Base-by-base conservation (phyloP, 2,888 invertebrate genomes). In the Epinotia ramella region DNA sequence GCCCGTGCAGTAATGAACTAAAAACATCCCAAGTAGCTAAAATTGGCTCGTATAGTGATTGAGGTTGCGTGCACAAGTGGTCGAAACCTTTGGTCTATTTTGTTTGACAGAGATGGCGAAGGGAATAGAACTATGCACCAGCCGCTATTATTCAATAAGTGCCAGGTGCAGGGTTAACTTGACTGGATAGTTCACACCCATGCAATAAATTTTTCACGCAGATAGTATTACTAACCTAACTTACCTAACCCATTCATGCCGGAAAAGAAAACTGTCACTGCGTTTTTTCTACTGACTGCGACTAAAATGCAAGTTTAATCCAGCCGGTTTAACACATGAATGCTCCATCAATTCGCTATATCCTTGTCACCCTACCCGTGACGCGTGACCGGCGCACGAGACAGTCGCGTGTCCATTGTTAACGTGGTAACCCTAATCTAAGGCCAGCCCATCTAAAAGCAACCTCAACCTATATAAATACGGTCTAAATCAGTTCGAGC, bases 321-420 rank as follows among this genome's bases (percentile, higher is more conserved):
- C 24, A 33, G 12, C 68, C 68, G 40, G 59, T 69, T 69, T 44
- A n/a, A 24, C 69, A 28, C 46, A 46, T n/a, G 59, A 59, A 18
- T 44, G 59, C 59, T 7, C 66, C 65, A 60, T 69, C 69, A 69
- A 69, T 69, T 60, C 59, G 46, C 69, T 44, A 69, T 69, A 69
- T 69, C 69, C 69, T 69, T 69, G 69, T 69, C 69, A 69, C 69
- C 69, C 69, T 24, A 69, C 59, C 18, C 24, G 53, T 56, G 53
- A 66, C 53, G 59, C 59, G 59, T 28, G 24, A 24, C 24, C 18
- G 56, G 67, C 67, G 68, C 68, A 69, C 69, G 59, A 16, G 69
- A 20, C 59, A 0, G 69, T 44, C 69, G 46, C 60, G 69, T 60
- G 69, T 46, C 69, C 40, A n/a, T 69, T 60, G 69, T 69, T 69